Conservation (phyloP, 2,888 invertebrate species). For the Ochropacha duplaris region DNA sequence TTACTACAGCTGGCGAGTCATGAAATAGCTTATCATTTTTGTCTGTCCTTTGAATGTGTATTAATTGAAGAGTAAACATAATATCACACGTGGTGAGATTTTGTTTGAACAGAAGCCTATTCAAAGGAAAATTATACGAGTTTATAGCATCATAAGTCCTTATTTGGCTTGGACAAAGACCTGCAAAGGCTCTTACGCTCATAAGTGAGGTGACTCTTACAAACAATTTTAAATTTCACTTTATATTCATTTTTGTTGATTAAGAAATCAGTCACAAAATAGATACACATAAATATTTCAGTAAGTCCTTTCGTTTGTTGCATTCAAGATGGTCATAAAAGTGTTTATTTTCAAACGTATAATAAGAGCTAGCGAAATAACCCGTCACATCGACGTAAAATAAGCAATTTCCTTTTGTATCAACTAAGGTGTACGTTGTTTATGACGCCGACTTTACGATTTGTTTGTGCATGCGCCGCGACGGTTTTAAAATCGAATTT, state of each 20-base stretch:
- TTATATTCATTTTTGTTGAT: not conserved
- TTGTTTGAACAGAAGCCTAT: no score
- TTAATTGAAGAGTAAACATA: no score
- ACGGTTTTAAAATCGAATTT: conserved; percentile 67
- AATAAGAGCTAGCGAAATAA: conserved; percentile 63
- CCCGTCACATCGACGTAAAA: conserved; percentile 73
- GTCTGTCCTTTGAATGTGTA: no score
- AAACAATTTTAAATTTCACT: not conserved
- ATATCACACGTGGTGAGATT: no score
- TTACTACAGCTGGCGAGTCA: not conserved
- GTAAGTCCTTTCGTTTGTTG: conserved; percentile 12
- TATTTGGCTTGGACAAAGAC: not conserved
- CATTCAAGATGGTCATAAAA: conserved; percentile 57
- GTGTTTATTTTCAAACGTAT: conserved; percentile 65
- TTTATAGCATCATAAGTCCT: no score
- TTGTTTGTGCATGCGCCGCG: conserved; percentile 63
- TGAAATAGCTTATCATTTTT: no score
- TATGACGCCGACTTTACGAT: conserved; percentile 74
- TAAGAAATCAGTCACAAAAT: conserved; percentile 1
- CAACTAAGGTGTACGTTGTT: conserved; percentile 72
- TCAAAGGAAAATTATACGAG: no score
- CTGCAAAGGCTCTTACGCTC: not conserved
- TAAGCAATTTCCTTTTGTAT: conserved; percentile 80
- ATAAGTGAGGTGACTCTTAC: not conserved
- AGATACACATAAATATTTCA: conserved; percentile 1